These are phyloP conservation scores for Acanthosoma haemorrhoidale DNA, from an alignment of 2,888 invertebrate species.

Conservation along the genomic window DNA sequence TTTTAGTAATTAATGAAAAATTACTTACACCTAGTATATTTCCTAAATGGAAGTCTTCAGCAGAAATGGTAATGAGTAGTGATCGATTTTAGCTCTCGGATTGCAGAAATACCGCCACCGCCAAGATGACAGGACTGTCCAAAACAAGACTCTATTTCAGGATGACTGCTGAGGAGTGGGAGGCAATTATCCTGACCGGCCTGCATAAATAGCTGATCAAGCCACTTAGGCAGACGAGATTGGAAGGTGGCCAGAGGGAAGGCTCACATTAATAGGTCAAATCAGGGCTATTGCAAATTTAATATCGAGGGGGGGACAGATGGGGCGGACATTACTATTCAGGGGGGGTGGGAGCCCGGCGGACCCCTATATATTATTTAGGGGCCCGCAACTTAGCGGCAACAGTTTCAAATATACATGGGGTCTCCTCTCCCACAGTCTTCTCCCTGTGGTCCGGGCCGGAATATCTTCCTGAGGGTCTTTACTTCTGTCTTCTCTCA, in stretches of 20 bases:
- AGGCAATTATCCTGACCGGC: not conserved
- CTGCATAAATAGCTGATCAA: conserved; percentile 8
- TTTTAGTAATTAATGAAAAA: no score
- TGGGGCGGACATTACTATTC: conserved; percentile 33
- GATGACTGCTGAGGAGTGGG: no score
- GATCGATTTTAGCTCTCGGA: no score
- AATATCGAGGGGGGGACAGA: conserved; percentile 1
- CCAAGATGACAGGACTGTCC: no score
- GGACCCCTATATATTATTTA: conserved; percentile 35
- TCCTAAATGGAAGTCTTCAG: no score
- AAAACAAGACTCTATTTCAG: no score
- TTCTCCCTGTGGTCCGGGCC: no score
- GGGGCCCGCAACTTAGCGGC: conserved; percentile 33
- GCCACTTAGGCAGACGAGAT: not conserved
- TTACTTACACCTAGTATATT: no score
- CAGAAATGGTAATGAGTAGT: no score
- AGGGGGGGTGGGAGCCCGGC: conserved; percentile 30
- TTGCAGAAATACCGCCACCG: no score
- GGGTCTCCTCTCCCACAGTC: not conserved
- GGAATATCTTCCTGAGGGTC: no score
- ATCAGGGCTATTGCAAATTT: conserved; percentile 20
- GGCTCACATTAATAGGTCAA: conserved; percentile 23
- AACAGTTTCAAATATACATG: conserved; percentile 16
- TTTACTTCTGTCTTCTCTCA: not conserved
- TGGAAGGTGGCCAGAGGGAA: conserved; percentile 1